Evolutionary conservation across 2,797 vertebrate genomes (phyloP), one percentile per base, ranked within the genome.

Genomic region (Malacoraja senta): DNA sequence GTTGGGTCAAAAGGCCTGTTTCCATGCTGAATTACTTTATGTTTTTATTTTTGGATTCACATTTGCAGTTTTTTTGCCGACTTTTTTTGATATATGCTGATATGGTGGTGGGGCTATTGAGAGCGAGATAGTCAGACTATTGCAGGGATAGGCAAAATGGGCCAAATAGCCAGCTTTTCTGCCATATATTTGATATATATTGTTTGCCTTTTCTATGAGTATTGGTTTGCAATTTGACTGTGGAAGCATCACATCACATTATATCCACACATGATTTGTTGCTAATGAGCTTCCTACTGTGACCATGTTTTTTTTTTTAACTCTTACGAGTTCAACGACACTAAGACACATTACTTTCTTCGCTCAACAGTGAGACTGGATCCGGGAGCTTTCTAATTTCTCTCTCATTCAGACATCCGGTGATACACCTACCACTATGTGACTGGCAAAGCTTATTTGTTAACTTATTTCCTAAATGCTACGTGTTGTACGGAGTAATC

Each of bases 401-500:
- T 35, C 77, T 15, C 78, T 35, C 78, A 79, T 3, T 79, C 1
- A 35, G 35, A 38, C 78, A 79, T 38, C 78, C 15, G 15, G 32
- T 38, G 78, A 17, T 38, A 21, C 35, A 19, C 35, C 32, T 79
- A 79, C 32, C 35, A 38, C 15, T 79, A 24, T 17, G 78, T 79
- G 78, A 79, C 35, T 79, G 32, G 78, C 8, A 17, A 15, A 88
- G 32, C 32, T 88, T 88, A 12, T 68, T 35, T 88, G 63, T 68
- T 88, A 21, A 88, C 65, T 68, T 88, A 35, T 68, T 68, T 88
- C 61, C 35, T 88, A 88, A 68, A 83, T 29, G 81, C 29, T 84
- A 29, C 32, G 10, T 68, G 65, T 88, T 35, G 8, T 29, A 35
- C 63, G n/a, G n/a, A 88, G n/a, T 88, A 88, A 88, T 68, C n/a